A percentile compares a stretch with the other conserved stretches of the same genome.
These are phyloP conservation scores for Tribolium madens DNA, from an alignment of 1,140 invertebrate genomes.

Conservation along the genomic window DNA sequence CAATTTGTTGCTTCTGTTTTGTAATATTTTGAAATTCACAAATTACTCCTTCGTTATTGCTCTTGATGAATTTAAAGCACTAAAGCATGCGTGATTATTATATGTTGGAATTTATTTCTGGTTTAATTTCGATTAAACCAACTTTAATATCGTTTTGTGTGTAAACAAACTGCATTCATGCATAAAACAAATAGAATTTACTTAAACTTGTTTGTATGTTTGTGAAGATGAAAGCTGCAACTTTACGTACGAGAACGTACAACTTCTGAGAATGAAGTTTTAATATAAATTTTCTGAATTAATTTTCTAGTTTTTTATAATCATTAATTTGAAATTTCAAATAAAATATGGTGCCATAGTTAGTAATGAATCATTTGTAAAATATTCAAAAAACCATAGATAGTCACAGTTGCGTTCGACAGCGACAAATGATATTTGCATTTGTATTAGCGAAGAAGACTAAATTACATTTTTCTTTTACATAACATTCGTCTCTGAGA, in stretches of 20 bases:
- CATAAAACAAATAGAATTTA: not conserved
- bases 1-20: too few relatives aligned
- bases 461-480: not conserved
- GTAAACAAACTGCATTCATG: not conserved
- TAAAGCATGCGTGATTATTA: too few relatives aligned
- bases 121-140: not conserved
- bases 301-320: not conserved
- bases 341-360: not conserved
- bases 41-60: too few relatives aligned
- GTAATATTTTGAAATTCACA: too few relatives aligned
- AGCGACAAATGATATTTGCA: not conserved
- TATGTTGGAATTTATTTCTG: too few relatives aligned
- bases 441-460: not conserved
- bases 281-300: not conserved
- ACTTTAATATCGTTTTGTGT: not conserved
- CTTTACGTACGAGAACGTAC: too few relatives aligned
- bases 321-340: not conserved
- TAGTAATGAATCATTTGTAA: not conserved
- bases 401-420: not conserved
- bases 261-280: not conserved
- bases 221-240: not conserved
- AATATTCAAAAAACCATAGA: not conserved
- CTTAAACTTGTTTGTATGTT: not conserved
- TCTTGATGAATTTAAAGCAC: too few relatives aligned
- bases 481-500: not conserved